Evolutionary conservation across 2,797 vertebrate species (phyloP).

Genomic region (Silurus aristotelis): DNA sequence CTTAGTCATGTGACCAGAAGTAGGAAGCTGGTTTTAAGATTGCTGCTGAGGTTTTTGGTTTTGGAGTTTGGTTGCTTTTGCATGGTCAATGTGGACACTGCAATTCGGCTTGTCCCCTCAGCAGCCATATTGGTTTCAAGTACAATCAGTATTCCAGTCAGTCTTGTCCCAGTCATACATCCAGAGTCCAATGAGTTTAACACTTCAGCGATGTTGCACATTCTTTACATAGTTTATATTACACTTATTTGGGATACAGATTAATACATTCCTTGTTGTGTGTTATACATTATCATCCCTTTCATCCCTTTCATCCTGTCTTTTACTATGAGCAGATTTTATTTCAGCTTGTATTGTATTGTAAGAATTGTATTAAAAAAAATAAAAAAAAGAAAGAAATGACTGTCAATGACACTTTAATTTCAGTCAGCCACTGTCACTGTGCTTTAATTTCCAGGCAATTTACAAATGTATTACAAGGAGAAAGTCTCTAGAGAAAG

Average conservation of each 20-base stretch:
- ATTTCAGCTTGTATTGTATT: neutral
- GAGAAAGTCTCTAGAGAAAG: neutral
- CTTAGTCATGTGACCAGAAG: conserved; percentile 62
- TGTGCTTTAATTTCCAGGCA: neutral
- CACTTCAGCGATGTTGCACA: neutral
- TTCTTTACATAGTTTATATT: neutral
- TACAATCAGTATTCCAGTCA: conserved; percentile 60
- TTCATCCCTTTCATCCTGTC: neutral
- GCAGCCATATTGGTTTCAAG: conserved; percentile 53
- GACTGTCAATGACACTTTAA: too few species aligned
- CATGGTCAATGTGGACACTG: conserved; percentile 52
- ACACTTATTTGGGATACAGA: neutral
- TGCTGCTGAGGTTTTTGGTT: conserved; percentile 56
- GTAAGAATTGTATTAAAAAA: neutral
- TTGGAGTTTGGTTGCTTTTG: conserved; percentile 58
- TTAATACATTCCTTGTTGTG: neutral
- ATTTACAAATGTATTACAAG: neutral
- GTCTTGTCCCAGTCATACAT: neutral
- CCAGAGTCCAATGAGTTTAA: neutral
- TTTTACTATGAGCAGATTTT: neutral
- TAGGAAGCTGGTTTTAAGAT: conserved; percentile 50
- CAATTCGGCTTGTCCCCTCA: conserved; percentile 48
- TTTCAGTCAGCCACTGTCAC: neutral
- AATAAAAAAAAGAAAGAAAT: neutral
- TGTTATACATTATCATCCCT: neutral